Conservation (phyloP, 2,888 invertebrate genomes). For the Andrena bucephala region DNA sequence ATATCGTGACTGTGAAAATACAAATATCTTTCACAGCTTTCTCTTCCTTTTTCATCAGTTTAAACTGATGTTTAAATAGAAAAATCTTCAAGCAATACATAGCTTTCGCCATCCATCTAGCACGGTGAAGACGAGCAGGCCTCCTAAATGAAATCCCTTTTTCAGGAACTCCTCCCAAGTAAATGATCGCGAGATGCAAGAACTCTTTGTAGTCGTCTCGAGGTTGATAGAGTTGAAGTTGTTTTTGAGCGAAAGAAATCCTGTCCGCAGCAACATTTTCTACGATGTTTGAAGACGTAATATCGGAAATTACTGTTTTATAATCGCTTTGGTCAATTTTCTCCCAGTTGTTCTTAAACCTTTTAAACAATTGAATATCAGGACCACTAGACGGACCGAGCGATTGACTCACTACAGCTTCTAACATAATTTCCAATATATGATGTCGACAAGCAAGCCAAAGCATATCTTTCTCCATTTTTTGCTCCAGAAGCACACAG, state of each 20-base stretch:
- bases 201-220: conserved; percentile 14
- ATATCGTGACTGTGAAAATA: conserved; percentile 3
- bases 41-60: conserved; percentile 20
- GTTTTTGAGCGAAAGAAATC: conserved; percentile 8
- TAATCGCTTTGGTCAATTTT: conserved; percentile 6
- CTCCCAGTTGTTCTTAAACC: background rate
- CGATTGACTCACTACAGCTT: background rate
- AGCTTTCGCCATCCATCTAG: conserved; percentile 18
- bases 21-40: conserved; percentile 50
- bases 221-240: conserved; percentile 5
- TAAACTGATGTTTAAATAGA: conserved; percentile 1
- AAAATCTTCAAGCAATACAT: background rate
- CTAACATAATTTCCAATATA: conserved; percentile 5
- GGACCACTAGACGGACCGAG: background rate
- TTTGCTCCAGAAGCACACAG: conserved; percentile 1
- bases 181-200: background rate
- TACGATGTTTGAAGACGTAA: background rate
- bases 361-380: background rate
- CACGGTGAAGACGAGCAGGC: conserved; percentile 3
- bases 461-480: conserved; percentile 1
- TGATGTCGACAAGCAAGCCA: conserved; percentile 6
- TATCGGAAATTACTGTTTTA: background rate
- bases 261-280: conserved; percentile 2
- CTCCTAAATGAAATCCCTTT: conserved; percentile 3
- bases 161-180: background rate